phyloP scores from a whole-genome alignment of 2,113 vertebrate genomes.

The Hemichromis elongatus region DNA sequence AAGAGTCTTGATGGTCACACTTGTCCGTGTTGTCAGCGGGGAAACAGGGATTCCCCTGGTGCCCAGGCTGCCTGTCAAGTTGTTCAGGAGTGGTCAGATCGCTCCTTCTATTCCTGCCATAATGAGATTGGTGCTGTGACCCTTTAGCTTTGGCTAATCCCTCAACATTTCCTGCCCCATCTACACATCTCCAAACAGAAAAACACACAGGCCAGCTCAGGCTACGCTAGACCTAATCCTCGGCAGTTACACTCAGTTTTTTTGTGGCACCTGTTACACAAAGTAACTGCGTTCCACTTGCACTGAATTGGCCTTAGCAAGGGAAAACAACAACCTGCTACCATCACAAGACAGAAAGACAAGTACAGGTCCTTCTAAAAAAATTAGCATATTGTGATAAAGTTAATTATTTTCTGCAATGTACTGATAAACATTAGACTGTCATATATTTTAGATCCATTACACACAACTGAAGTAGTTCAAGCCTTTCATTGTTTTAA shows the following conservation, averaged over 20 bases:
- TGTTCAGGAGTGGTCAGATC: conserved; percentile 37
- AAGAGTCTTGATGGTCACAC: not conserved
- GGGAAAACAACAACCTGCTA: not conserved
- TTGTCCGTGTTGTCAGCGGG: not conserved
- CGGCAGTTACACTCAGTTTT: not conserved
- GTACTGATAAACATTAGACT: no score
- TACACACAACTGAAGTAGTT: no score
- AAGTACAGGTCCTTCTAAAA: no score
- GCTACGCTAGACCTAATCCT: not conserved
- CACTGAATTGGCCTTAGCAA: not conserved
- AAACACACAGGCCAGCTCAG: conserved; percentile 18
- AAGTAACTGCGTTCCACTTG: not conserved
- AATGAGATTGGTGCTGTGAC: conserved; percentile 67
- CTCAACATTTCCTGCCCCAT: conserved; percentile 45
- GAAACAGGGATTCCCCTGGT: conserved; percentile 37
- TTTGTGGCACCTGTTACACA: not conserved
- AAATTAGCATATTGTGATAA: no score
- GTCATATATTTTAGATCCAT: no score
- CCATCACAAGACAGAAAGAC: not conserved
- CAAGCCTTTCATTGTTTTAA: no score
- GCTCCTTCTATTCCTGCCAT: conserved; percentile 40
- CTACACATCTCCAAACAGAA: conserved; percentile 38
- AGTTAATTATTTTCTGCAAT: no score
- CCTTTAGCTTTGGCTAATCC: conserved; percentile 65
- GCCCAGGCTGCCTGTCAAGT: conserved; percentile 5